Base-by-base conservation (phyloP, 2,888 invertebrate species). In the Brenthis daphne region DNA sequence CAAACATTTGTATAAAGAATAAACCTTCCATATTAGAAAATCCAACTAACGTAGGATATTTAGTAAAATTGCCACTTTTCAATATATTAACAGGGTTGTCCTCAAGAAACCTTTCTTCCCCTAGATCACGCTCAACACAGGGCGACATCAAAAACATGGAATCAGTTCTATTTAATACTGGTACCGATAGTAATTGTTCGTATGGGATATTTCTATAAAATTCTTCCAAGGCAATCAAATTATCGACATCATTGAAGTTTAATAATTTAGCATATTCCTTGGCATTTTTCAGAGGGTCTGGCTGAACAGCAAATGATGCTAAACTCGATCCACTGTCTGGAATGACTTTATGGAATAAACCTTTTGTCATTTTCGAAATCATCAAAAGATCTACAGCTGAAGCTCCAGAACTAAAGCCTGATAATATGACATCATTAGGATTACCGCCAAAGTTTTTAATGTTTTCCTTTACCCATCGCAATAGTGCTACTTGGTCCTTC, bases 21-120 rank as follows among this genome's bases (percentile, higher is more conserved):
- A 77, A 66, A 4, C 85, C 86, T 69, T 85, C 85, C 79, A 79
- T 80, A 53, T 82, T 74, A 51, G 78, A 68, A 74, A 82, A 80
- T 13, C 85, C 86, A 65, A 80, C 80, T 14, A 87, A 70, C 57
- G 84, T 71, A 0, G 86, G 87, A 3, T 84, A 64, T 72, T 83
- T 83, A 43, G 73, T 74, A 57, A 73, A 76, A 56, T 73, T 66
- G 16, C 77, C 76, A n/a, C 70, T 73, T 60, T 77, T 79, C 24
- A 86, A 64, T 67, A 85, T 84, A 65, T 69, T 80, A 0, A 80
- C 65, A 13, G 86, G 86, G 5, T 79, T 74, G 48, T 82, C 77
- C 2, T 77, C 75, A 11, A 86, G 75, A 68, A 86, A 85, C 16
- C 72, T 75, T 64, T 77, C 79, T 16, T 74, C 55, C 0, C 74